Evolutionary conservation across 2,113 vertebrate species (phyloP), one percentile per base, ranked within the genome.

Genomic region (Hydrochoerus hydrochaeris): DNA sequence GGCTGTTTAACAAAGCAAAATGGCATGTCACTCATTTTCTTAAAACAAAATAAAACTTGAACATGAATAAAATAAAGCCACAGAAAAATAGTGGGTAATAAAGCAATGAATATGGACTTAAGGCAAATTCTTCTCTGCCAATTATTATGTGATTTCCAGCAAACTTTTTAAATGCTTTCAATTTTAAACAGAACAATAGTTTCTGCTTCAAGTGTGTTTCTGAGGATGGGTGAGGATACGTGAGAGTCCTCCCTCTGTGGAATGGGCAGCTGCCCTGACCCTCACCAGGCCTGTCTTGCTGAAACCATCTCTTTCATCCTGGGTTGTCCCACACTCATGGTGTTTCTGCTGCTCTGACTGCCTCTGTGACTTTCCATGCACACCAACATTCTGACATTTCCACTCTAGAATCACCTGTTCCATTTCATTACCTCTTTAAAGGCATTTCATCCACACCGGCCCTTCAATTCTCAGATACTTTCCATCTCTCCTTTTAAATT

Each of bases 1-100:
- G 73, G 75, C 63, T 95, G 58, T 67, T 78, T 86, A 97, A 92
- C 35, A 95, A 90, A 80, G 49, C 24, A 63, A 98, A 88, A 93
- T 69, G 88, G 32, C 65, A 85, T 38, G 12, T 3, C 63, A 24
- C 44, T 85, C 57, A 44, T 93, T 96, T 92, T 67, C 65, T 78
- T 44, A 73, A 17, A 75, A 32, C 5, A 17, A 19, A 69, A 44
- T 26, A 0, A 4, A 88, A 78, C 65, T 46, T 24, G 62, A 90
- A 77, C 10, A 7, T 69, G 85, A 89, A 91, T 81, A 60, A 77
- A 90, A 54, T 28, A 38, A 77, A 86, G 58, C 44, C 38, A 28
- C 32, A 63, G 38, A 85, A 44, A 75, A 49, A 78, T 49, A 58
- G 57, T 0, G 3, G 20, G 24, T 32, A n/a, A 10, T 41, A 57